Evolutionary conservation across 2,797 vertebrate genomes (phyloP).

Genomic region (Sebastes iracundus): DNA sequence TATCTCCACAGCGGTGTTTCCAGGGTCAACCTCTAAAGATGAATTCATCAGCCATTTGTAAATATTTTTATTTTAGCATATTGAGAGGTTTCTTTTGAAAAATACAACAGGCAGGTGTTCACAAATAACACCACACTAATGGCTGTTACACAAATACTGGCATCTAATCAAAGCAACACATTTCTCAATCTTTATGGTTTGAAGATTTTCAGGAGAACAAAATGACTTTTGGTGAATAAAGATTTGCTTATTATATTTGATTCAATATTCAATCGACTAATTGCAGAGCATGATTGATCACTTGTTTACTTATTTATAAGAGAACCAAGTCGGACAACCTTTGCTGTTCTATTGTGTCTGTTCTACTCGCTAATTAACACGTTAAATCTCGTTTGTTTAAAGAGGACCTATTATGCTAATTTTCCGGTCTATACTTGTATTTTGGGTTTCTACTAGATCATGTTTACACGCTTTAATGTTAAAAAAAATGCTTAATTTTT

Average conservation of each 20-base stretch:
- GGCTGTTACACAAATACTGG: background rate
- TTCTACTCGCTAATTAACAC: background rate
- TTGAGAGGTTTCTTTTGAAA: background rate
- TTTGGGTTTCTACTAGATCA: background rate
- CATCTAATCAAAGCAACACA: background rate
- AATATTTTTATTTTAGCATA: background rate
- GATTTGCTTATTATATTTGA: background rate
- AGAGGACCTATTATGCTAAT: background rate
- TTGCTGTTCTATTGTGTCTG: background rate
- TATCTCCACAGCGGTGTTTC: background rate
- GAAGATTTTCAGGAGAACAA: background rate
- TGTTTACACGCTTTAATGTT: background rate
- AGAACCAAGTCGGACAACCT: background rate
- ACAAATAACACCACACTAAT: background rate
- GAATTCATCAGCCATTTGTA: background rate
- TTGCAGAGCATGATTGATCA: background rate
- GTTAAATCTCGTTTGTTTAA: background rate
- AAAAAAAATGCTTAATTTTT: background rate
- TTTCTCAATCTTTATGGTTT: background rate
- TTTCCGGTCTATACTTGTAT: no score
- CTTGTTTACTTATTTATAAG: background rate
- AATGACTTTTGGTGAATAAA: constrained; percentile 1
- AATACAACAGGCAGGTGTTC: background rate
- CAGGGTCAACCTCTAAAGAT: background rate
- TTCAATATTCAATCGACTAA: background rate